Base-by-base conservation (phyloP, 2,888 invertebrate genomes). In the Eupithecia centaureata region DNA sequence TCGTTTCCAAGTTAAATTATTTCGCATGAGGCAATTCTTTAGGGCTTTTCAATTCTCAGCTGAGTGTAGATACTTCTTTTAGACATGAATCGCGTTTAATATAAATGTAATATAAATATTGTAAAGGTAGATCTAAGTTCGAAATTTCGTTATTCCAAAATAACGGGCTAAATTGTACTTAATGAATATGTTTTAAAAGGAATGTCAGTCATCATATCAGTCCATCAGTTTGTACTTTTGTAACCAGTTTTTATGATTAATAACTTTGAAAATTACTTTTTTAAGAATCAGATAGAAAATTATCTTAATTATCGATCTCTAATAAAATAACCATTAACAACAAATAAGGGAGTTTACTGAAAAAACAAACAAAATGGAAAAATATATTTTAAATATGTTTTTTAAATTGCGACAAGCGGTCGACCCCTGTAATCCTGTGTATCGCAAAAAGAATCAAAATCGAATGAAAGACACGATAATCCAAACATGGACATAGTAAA, bases 1-100 rank as follows among this genome's bases (percentile, higher is more conserved):
- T 84, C 86, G 79, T 83, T 84, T 78, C 77, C 72, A 88, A 89
- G 88, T 88, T 86, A 87, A 88, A 91, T 92, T 87, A 89, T 89
- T 88, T 84, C 84, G 87, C 88, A 84, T 88, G 87, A 85, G 79
- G 78, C 81, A 83, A 81, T 86, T 84, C 85, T 88, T 84, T 80
- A 90, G 87, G 79, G 85, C 80, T 85, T 87, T 85, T 83, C 81
- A 82, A 86, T 85, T 86, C 81, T 76, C 78, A 73, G 77, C 76
- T 79, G 81, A 81, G 82, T 82, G 79, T 83, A 83, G 80, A 85
- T 85, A 83, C 83, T 80, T 84, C 83, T 72, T 74, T 74, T 47
- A 79, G 78, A 80, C 76, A 77, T 75, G 74, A 69, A 63, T 72
- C 54, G 47, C 28, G 47, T 73, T 75, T 70, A 67, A 67, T 71